Conservation (phyloP, 92 coral and sea anemone genomes). For the Phenganax stokvisi region DNA sequence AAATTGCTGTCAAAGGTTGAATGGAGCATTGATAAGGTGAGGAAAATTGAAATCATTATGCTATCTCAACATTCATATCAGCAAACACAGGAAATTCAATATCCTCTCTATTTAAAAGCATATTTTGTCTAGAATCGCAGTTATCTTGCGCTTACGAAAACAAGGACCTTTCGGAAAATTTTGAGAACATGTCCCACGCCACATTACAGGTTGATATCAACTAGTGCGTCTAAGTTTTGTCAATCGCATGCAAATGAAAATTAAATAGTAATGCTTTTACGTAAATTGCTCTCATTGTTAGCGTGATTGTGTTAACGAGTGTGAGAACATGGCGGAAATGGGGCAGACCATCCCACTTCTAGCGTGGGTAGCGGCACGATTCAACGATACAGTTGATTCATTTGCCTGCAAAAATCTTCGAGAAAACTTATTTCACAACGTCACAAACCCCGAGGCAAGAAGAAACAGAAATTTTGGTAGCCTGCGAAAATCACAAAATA, state of each 20-base stretch:
- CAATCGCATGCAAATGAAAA: not conserved
- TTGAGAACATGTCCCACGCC: too few relatives aligned
- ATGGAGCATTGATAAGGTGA: constrained; percentile 8
- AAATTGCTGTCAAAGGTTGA: constrained; percentile 16
- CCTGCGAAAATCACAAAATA: too few relatives aligned
- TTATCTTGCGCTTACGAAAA: not conserved
- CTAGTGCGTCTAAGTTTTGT: not conserved
- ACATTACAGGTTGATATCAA: not conserved
- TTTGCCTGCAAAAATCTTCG: not conserved
- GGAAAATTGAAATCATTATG: constrained; percentile 9
- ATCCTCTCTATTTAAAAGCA: not conserved
- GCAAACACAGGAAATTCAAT: constrained; percentile 12
- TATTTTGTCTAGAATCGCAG: not conserved
- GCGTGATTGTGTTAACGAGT: constrained; percentile 11
- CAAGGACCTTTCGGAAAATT: too few relatives aligned
- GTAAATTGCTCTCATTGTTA: constrained; percentile 16
- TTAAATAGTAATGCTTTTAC: not conserved
- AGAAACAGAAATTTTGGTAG: too few relatives aligned
- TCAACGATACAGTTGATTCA: not conserved
- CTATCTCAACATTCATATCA: constrained; percentile 14
- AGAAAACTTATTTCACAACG: not conserved
- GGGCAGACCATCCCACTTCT: not conserved
- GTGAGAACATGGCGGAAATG: constrained; percentile 9
- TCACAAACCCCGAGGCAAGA: too few relatives aligned
- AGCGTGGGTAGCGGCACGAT: not conserved